Conservation (phyloP, 1,140 invertebrate species). For the Ooceraea biroi region DNA sequence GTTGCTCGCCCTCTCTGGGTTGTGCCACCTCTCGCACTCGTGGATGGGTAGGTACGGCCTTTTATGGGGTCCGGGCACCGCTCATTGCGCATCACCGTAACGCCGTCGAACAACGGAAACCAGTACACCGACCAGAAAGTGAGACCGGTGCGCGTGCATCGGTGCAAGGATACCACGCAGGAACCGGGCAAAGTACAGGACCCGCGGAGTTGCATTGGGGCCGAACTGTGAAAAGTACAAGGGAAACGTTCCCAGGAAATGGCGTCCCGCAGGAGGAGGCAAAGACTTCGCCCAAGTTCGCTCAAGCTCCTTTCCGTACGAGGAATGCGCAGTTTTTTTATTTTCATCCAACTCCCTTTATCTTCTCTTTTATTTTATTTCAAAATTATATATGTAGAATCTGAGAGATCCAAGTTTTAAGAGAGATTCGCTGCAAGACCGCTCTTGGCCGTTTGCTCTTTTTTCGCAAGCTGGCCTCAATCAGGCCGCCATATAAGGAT, state of each 20-base stretch:
- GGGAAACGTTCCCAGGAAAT: constrained; percentile 63
- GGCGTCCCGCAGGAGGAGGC: neutral
- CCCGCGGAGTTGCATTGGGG: constrained; percentile 40
- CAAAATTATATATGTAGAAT: neutral
- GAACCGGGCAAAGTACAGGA: constrained; percentile 68
- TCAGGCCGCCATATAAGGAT: neutral
- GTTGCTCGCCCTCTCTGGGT: constrained; percentile 50
- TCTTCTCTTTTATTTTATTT: neutral
- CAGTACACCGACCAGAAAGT: constrained; percentile 59
- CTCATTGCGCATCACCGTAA: constrained; percentile 78
- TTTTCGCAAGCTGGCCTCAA: too few species aligned
- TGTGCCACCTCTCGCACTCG: constrained; percentile 4
- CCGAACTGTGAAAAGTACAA: constrained; percentile 62
- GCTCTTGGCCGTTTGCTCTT: neutral
- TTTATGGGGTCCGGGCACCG: constrained; percentile 73
- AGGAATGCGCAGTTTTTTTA: neutral
- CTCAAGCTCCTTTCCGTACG: neutral
- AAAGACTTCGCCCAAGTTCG: neutral
- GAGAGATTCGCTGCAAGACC: neutral
- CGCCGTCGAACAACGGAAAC: constrained; percentile 70
- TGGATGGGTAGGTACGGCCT: constrained; percentile 44
- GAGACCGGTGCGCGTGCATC: constrained; percentile 59
- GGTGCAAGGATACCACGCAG: constrained; percentile 52
- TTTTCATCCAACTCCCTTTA: too few species aligned
- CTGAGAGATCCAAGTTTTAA: neutral